Evolutionary conservation across 2,888 invertebrate genomes (phyloP).

Genomic region (Cataglyphis albicans): DNA sequence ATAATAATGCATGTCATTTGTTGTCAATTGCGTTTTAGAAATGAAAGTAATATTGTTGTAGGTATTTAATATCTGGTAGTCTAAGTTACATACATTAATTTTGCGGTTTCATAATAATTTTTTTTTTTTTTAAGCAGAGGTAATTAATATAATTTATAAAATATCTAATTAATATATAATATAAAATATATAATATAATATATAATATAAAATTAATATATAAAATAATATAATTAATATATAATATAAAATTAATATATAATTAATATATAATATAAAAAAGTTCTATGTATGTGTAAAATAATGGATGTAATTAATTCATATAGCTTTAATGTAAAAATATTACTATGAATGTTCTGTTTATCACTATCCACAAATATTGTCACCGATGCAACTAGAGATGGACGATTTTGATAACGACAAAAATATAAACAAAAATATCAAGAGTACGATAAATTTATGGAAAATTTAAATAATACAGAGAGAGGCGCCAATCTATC

Average conservation of each 20-base stretch:
- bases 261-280: too few relatives aligned
- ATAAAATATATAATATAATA: too few relatives aligned
- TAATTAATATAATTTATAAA: neutral
- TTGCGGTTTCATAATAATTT: neutral
- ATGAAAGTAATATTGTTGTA: neutral
- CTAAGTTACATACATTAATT: conserved; percentile 15
- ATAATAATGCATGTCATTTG: conserved; percentile 11
- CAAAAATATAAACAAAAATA: neutral
- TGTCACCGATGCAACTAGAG: neutral
- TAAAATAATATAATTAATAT: too few relatives aligned
- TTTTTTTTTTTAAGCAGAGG: neutral
- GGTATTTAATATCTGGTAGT: neutral
- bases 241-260: too few relatives aligned
- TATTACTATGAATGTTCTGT: neutral
- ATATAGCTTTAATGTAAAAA: neutral
- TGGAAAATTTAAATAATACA: conserved; percentile 14
- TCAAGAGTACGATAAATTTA: neutral
- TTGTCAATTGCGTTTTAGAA: neutral
- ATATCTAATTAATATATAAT: too few relatives aligned
- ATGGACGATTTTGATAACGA: neutral
- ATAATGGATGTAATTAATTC: neutral
- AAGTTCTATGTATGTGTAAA: neutral
- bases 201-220: too few relatives aligned
- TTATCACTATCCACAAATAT: neutral
- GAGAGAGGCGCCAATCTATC: neutral